These are phyloP conservation scores for Rhinella marina DNA, from an alignment of 2,797 vertebrate genomes.

Conservation along the genomic window DNA sequence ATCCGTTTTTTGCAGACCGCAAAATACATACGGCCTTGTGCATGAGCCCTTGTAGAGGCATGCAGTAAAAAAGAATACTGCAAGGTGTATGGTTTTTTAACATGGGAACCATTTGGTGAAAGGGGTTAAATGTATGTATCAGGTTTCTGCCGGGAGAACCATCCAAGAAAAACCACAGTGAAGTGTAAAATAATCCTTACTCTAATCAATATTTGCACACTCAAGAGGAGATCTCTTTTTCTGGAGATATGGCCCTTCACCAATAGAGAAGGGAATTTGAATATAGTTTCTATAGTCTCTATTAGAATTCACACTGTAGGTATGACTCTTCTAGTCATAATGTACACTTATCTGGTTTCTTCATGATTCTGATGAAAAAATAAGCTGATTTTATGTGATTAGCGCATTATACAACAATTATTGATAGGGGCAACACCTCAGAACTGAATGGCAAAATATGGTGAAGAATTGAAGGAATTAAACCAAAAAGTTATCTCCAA, in stretches of 20 bases:
- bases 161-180: no score
- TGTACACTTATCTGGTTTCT: not conserved
- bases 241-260: not conserved
- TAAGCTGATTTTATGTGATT: not conserved
- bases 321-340: not conserved
- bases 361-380: not conserved
- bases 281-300: not conserved
- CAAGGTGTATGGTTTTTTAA: no score
- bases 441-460: not conserved
- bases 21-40: no score
- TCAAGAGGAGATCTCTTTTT: not conserved
- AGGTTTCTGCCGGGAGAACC: no score
- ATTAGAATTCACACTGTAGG: not conserved
- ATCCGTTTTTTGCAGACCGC: no score
- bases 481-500: not conserved
- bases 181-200: no score
- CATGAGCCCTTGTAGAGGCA: no score
- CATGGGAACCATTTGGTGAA: no score
- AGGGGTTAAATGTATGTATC: no score
- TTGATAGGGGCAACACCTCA: not conserved
- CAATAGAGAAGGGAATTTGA: not conserved
- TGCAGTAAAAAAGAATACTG: no score
- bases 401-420: not conserved
- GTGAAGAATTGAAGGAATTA: not conserved
- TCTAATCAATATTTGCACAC: no score